Conservation (phyloP, 2,113 vertebrate species). For the Malurus elegans region DNA sequence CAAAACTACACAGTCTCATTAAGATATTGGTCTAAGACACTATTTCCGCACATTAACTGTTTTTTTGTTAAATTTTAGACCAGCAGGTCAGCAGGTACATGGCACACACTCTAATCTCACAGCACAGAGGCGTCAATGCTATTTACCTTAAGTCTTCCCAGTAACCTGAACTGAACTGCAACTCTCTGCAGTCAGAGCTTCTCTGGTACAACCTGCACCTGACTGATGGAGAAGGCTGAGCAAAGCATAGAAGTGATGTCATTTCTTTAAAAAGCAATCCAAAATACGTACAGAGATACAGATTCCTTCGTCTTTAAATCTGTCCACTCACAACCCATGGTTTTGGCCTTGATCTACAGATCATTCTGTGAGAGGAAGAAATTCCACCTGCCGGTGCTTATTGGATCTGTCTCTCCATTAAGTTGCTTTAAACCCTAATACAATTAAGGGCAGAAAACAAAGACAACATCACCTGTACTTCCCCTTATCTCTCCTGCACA, state of each 20-base stretch:
- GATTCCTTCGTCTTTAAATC: neutral
- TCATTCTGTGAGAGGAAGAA: neutral
- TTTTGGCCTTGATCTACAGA: neutral
- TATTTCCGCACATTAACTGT: neutral
- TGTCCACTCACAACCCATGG: neutral
- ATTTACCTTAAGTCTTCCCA: neutral
- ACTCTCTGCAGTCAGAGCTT: neutral
- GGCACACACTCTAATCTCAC: neutral
- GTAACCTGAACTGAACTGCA: neutral
- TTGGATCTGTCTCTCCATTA: neutral
- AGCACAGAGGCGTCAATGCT: neutral
- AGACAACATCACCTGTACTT: neutral
- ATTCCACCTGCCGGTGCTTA: neutral
- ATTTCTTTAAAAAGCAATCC: neutral
- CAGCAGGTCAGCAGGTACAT: neutral
- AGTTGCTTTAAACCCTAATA: neutral
- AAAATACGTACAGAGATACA: neutral
- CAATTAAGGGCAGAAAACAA: neutral
- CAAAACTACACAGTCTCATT: neutral
- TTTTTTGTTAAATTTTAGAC: neutral
- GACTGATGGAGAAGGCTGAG: neutral
- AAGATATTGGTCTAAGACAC: neutral
- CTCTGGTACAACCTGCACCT: neutral
- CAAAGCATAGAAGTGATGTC: neutral
- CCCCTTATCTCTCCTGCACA: neutral